Conservation (phyloP, 2,888 invertebrate genomes). For the Caenorhabditis auriculariae region DNA sequence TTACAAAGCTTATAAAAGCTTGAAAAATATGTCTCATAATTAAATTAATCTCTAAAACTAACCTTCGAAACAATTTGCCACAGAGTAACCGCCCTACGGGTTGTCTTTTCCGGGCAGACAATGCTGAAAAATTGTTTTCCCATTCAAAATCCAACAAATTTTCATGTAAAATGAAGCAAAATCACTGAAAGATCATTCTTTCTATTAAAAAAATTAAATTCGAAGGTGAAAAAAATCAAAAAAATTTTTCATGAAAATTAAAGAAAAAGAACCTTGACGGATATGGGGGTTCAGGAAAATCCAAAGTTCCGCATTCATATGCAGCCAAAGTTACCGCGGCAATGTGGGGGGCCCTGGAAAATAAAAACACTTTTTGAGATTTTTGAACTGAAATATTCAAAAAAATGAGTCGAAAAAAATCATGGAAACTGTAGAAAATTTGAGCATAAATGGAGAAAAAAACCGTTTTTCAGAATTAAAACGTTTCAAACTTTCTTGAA, state of each 20-base stretch:
- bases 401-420: background rate
- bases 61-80: conserved; percentile 89
- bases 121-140: conserved; percentile 80
- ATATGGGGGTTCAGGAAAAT: conserved; percentile 97
- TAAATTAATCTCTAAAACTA: conserved; percentile 9
- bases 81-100: conserved; percentile 72
- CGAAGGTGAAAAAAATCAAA: background rate
- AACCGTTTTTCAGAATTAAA: background rate
- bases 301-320: conserved; percentile 89
- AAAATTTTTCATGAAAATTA: background rate
- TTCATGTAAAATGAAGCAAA: too few species aligned
- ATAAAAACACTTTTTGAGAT: background rate
- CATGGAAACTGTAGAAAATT: background rate
- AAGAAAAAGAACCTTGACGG: conserved; percentile 75
- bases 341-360: conserved; percentile 85
- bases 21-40: too few species aligned
- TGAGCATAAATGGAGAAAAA: background rate
- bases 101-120: conserved; percentile 74
- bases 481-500: too few species aligned
- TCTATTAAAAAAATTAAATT: too few species aligned
- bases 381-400: background rate
- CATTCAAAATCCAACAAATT: too few species aligned
- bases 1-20: too few species aligned
- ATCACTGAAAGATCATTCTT: too few species aligned
- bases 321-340: conserved; percentile 96